Percentiles rank a stretch among this genome's conserved stretches.
Evolutionary conservation across 2,888 invertebrate genomes (phyloP).

Genomic region (Drosophila fungiperda): DNA sequence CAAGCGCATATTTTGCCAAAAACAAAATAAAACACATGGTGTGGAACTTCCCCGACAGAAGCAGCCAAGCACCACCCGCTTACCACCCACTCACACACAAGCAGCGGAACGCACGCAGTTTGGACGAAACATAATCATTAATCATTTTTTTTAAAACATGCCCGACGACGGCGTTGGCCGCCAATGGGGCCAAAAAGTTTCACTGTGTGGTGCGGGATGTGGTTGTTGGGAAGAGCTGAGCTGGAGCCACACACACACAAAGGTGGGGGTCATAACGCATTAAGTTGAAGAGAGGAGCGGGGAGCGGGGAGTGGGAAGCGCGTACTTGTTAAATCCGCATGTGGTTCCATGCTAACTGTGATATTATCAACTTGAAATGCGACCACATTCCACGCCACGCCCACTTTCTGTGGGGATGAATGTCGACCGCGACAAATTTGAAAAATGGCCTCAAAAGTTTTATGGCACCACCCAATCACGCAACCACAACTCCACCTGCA

Average conservation of each 20-base stretch:
- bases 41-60: not conserved
- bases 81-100: slow-evolving; percentile 1
- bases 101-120: slow-evolving; percentile 63
- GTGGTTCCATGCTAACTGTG: slow-evolving; percentile 66
- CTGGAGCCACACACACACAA: not conserved
- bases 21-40: not conserved
- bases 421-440: slow-evolving; percentile 76
- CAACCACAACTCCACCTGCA: not conserved
- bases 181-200: slow-evolving; percentile 61
- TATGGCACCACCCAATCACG: slow-evolving; percentile 45
- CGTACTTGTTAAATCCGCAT: slow-evolving; percentile 68
- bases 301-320: slow-evolving; percentile 28
- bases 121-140: slow-evolving; percentile 70
- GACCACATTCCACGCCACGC: slow-evolving; percentile 44
- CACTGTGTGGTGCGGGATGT: slow-evolving; percentile 1
- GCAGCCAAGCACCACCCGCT: not conserved
- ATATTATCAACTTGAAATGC: slow-evolving; percentile 76
- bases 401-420: slow-evolving; percentile 35
- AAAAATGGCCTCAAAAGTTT: slow-evolving; percentile 76
- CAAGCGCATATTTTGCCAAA: slow-evolving; percentile 52
- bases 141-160: slow-evolving; percentile 69
- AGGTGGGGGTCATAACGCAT: slow-evolving; percentile 68
- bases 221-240: not conserved
- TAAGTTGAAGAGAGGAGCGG: slow-evolving; percentile 60
- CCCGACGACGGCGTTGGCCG: slow-evolving; percentile 29